Evolutionary conservation across 2,797 vertebrate genomes (phyloP).

Genomic region (Aeoliscus strigatus): DNA sequence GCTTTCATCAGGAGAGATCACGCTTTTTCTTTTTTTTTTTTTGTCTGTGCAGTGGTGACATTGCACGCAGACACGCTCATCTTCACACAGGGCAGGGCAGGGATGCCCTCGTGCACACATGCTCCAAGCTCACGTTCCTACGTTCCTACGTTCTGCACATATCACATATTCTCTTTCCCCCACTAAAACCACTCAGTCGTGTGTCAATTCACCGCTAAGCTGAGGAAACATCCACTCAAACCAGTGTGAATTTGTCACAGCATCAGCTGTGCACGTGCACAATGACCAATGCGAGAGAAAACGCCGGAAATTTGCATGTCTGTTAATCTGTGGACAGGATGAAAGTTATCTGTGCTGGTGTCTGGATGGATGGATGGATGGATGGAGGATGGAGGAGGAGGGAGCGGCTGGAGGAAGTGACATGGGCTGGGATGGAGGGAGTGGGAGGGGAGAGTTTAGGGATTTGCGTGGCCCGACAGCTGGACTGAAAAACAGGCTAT

Average conservation of each 20-base stretch:
- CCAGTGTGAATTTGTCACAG: constrained; percentile 37
- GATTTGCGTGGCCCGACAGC: constrained; percentile 77
- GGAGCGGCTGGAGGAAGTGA: constrained; percentile 63
- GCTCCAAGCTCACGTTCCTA: constrained; percentile 4
- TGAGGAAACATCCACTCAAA: constrained; percentile 33
- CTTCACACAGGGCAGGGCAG: constrained; percentile 16
- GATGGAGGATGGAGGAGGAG: constrained; percentile 35
- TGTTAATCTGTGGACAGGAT: constrained; percentile 53
- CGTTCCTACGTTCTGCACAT: background rate
- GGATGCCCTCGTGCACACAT: constrained; percentile 8
- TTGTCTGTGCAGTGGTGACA: constrained; percentile 52
- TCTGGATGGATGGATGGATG: constrained; percentile 33
- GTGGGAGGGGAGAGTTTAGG: constrained; percentile 68
- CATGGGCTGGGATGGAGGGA: constrained; percentile 56
- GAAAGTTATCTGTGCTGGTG: constrained; percentile 39
- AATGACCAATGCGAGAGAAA: constrained; percentile 28
- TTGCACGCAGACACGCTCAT: constrained; percentile 33
- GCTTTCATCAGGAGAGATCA: constrained; percentile 64
- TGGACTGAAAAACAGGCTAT: constrained; percentile 78
- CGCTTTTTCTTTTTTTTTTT: constrained; percentile 23
- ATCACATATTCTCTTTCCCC: constrained; percentile 7
- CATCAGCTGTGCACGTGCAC: constrained; percentile 26
- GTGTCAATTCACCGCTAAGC: constrained; percentile 24
- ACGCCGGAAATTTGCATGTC: constrained; percentile 45
- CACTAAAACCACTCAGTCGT: background rate